Conservation (phyloP, 2,113 vertebrate species). For the Zosterops lateralis region DNA sequence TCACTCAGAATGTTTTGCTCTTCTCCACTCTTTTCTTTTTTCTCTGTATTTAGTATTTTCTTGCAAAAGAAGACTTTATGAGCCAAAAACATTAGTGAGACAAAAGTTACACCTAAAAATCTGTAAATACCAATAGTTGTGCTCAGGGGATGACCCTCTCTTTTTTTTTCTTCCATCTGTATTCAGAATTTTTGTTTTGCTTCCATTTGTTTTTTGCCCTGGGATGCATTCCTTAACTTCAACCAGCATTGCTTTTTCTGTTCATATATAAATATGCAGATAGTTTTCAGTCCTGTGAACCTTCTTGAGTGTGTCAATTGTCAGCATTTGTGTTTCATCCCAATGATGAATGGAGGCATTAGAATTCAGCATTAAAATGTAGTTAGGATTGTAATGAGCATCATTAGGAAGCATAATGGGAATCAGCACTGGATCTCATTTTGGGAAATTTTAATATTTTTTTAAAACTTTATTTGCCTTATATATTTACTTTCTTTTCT, state of each 20-base stretch:
- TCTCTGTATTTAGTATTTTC: neutral
- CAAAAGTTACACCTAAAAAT: neutral
- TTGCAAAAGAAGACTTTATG: neutral
- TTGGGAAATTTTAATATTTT: neutral
- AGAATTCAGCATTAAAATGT: slow-evolving; percentile 73
- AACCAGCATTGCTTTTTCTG: neutral
- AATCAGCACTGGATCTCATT: slow-evolving; percentile 54
- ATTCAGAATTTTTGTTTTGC: neutral
- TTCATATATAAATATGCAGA: slow-evolving; percentile 32
- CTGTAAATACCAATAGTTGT: neutral
- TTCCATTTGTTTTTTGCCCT: neutral
- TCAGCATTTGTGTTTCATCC: slow-evolving; percentile 62
- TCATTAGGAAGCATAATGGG: slow-evolving; percentile 65
- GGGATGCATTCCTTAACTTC: neutral
- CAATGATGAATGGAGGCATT: slow-evolving; percentile 70
- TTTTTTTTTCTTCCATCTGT: neutral
- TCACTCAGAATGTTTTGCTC: neutral
- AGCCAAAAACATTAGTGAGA: neutral
- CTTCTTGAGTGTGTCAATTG: slow-evolving; percentile 59
- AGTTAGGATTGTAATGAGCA: slow-evolving; percentile 72
- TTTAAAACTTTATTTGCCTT: neutral
- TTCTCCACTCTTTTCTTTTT: neutral
- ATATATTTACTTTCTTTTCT: neutral
- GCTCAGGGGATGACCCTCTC: neutral
- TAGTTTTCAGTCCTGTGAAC: slow-evolving; percentile 37